Evolutionary conservation across 2,888 invertebrate species (phyloP).

Genomic region (Eulithis prunata): DNA sequence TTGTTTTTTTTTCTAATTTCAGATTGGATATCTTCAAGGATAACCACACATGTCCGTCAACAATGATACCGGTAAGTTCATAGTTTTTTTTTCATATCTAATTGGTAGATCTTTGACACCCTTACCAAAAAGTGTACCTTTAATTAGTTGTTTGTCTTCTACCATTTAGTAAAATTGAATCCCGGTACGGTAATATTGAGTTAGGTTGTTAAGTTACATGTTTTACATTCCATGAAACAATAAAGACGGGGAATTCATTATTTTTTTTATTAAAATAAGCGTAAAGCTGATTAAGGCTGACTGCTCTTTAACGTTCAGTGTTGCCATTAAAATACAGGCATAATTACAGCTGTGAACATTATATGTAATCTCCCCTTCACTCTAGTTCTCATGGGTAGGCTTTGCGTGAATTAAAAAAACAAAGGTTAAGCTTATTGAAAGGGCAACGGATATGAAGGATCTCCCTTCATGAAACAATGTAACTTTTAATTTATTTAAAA

Average conservation of each 20-base stretch:
- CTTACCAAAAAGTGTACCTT: no score
- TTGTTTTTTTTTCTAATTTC: conserved; percentile 60
- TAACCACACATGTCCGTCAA: conserved; percentile 77
- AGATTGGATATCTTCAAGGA: conserved; percentile 54
- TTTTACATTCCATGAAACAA: background rate
- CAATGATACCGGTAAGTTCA: conserved; percentile 78
- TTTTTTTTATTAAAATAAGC: conserved; percentile 16
- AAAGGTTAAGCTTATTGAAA: conserved; percentile 52
- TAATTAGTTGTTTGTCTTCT: no score
- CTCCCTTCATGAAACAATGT: conserved; percentile 29
- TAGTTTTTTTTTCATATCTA: background rate
- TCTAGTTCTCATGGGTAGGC: conserved; percentile 41
- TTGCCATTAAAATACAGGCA: conserved; percentile 36
- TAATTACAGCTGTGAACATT: conserved; percentile 40
- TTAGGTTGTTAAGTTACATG: no score
- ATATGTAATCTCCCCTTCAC: conserved; percentile 44
- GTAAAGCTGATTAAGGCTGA: conserved; percentile 31
- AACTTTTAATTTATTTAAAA: conserved; percentile 19
- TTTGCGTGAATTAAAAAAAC: conserved; percentile 44
- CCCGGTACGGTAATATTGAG: no score
- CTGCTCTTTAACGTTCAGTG: conserved; percentile 31
- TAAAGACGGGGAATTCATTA: background rate
- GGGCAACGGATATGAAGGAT: conserved; percentile 51
- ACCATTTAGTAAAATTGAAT: no score
- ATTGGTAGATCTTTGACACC: no score